Conservation (phyloP, 2,888 invertebrate genomes). For the Scaptomyza caliginosa region DNA sequence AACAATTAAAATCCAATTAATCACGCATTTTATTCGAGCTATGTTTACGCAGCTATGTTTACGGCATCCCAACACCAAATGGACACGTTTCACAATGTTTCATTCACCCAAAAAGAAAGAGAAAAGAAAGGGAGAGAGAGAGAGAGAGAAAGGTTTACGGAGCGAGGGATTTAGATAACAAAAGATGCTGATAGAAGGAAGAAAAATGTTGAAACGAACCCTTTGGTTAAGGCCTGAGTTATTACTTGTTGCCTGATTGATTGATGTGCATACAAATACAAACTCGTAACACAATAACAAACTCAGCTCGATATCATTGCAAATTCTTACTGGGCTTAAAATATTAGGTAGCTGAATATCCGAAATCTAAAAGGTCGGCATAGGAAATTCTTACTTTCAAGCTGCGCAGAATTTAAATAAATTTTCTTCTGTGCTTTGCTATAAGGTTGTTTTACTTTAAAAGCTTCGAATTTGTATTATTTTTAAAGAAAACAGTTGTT, state of each 20-base stretch:
- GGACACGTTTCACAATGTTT: slow-evolving; percentile 46
- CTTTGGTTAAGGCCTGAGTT: slow-evolving; percentile 68
- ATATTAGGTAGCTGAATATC: slow-evolving; percentile 16
- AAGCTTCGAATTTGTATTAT: too few relatives aligned
- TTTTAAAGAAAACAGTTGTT: too few relatives aligned
- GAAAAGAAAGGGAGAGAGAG: not conserved
- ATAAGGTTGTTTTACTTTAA: too few relatives aligned
- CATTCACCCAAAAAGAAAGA: not conserved
- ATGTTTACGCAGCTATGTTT: slow-evolving; percentile 63
- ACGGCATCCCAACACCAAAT: slow-evolving; percentile 45
- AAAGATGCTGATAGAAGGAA: slow-evolving; percentile 17
- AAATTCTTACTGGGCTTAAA: slow-evolving; percentile 34
- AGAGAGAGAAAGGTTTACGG: not conserved
- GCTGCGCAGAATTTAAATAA: slow-evolving; percentile 2
- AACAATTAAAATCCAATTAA: slow-evolving; percentile 78
- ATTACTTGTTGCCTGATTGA: slow-evolving; percentile 76
- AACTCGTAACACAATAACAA: slow-evolving; percentile 21
- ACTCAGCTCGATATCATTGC: slow-evolving; percentile 42
- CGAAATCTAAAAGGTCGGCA: slow-evolving; percentile 35
- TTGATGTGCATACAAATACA: slow-evolving; percentile 62
- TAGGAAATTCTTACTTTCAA: slow-evolving; percentile 6
- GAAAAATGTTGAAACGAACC: slow-evolving; percentile 40
- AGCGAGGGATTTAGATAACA: slow-evolving; percentile 24
- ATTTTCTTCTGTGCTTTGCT: not conserved
- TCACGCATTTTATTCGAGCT: slow-evolving; percentile 78